Evolutionary conservation across 2,797 vertebrate species (phyloP).

Genomic region (Myripristis murdjan): DNA sequence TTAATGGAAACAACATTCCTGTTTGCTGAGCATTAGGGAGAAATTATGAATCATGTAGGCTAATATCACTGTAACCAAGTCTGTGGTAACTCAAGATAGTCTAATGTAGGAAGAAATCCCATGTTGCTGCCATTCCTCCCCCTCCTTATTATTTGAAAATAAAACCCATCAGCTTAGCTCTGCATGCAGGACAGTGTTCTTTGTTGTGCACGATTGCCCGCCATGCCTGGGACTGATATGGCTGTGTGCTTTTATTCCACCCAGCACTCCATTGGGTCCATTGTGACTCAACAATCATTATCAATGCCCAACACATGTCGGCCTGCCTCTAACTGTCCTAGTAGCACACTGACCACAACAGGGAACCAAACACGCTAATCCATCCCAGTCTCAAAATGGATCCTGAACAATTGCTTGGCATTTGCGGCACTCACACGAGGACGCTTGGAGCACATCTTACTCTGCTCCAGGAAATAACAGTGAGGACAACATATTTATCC

Average conservation of each 20-base stretch:
- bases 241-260: constrained; percentile 74
- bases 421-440: constrained; percentile 65
- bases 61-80: constrained; percentile 52
- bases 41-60: constrained; percentile 49
- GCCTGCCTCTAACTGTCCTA: constrained; percentile 70
- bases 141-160: constrained; percentile 77
- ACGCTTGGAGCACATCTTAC: constrained; percentile 58
- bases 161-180: constrained; percentile 80
- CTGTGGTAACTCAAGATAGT: constrained; percentile 59
- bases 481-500: constrained; percentile 51
- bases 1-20: constrained; percentile 33
- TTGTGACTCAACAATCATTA: constrained; percentile 79
- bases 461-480: constrained; percentile 53
- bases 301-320: constrained; percentile 81
- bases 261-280: constrained; percentile 63
- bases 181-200: constrained; percentile 71
- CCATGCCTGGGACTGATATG: constrained; percentile 79
- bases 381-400: constrained; percentile 60
- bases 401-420: constrained; percentile 75
- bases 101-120: constrained; percentile 64
- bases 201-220: constrained; percentile 75
- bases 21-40: constrained; percentile 50
- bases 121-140: constrained; percentile 68
- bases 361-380: constrained; percentile 72
- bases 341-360: constrained; percentile 79